Base-by-base conservation (phyloP, 2,113 vertebrate genomes). In the Oenanthe melanoleuca region DNA sequence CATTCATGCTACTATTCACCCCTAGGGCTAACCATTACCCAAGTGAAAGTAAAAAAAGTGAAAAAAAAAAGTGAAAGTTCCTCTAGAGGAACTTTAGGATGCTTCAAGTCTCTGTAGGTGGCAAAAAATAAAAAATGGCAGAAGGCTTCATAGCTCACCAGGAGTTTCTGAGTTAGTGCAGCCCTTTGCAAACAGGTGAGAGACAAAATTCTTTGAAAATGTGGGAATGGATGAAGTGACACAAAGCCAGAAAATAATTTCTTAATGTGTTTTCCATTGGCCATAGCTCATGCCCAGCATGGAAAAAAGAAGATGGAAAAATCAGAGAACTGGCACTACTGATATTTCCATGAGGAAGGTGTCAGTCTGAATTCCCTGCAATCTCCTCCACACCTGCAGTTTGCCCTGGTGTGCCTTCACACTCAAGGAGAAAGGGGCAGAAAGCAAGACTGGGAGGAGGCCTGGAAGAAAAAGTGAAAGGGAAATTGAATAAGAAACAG, bases 161-260 rank as follows among this genome's bases (percentile, higher is more conserved):
- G 29, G 17, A 40, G 12, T 34, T 72, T 29, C 21, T 13, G 11
- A 78, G 17, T 37, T 61, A 26, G 1, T 59, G 23, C n/a, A 59
- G 59, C 9, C 21, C 8, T 57, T 18, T 20, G 37, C 19, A 21
- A 52, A 37, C 12, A 52, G 33, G 14, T 11, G 61, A 83, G 11
- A 38, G 20, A 80, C 22, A 47, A 22, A 63, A 40, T 19, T 16
- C 42, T 80, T 38, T 12, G 34, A 78, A 11, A 2, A 52, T 8
- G 8, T 6, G 3, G 15, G 28, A 60, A 42, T 1, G 6, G 16
- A 75, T 17, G 8, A 90, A 56, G 9, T 1, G 3, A 15, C 16
- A 44, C 0, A 0, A 72, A 79, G 38, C 6, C 53, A 79, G 31
- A 44, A 72, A 44, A 16, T 14, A 0, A 1, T 2, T 40, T 6